Base-by-base conservation (phyloP, 2,888 invertebrate species). In the Acleris laterana region DNA sequence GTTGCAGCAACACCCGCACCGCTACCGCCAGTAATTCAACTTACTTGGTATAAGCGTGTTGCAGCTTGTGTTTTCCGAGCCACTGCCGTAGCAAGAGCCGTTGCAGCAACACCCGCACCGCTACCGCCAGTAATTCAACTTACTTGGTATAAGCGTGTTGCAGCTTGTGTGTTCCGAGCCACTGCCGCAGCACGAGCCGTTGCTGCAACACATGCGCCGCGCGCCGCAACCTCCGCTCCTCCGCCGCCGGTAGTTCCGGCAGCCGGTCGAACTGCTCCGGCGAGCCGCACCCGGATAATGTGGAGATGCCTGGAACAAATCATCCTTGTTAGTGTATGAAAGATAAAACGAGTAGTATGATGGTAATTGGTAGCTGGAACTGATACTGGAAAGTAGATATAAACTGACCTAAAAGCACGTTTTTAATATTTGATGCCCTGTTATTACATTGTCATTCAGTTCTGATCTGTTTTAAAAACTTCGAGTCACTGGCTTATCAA, bases 61-160 rank as follows among this genome's bases (percentile, higher is more conserved):
- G 96, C 70, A 96, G 92, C 49, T 94, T 94, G 84, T 96, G 95
- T 73, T 95, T 95, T 73, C 94, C 94, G 69, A 98, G 94, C 97
- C 97, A 97, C 93, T 97, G 97, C 28, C 97, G 95, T 75, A 98
- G 93, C 73, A 97, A 96, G 68, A 98, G 94, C 70, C 97, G 94
- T 85, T 97, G 97, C 87, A 97, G 97, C 77, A 98, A 92, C 71
- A 96, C 94, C 68, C 95, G 94, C 7, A 97, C 32, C 11, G 11
- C 13, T 13, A 13, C 38, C 11, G 38, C 9, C 38, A n/a, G 5
- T 53, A 48, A 38, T 44, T 61, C 17, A 44, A 72, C 87, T 64
- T 80, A 95, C 95, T 95, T 95, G 79, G 95, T 95, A 81, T 96
- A 96, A 62, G 95, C 95, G 78, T 95, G 95, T 79, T 96, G 96